phyloP scores from a whole-genome alignment of 37 sponge, comb jelly and placozoan genomes.

The Diacarnus erythraeanus region DNA sequence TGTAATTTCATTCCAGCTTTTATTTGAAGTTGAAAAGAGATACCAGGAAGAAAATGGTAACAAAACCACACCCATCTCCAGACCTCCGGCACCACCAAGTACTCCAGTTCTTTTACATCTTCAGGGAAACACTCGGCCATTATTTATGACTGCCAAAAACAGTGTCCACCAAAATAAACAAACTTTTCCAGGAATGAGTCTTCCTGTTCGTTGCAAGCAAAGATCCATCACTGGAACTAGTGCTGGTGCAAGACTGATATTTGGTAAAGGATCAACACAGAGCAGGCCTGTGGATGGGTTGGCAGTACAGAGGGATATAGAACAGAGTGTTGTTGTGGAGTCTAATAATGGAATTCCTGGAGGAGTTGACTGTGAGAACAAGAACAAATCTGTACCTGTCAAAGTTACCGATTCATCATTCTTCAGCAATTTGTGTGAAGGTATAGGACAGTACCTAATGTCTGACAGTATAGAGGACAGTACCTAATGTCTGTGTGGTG shows the following conservation, averaged over 20 bases:
- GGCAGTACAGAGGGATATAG: background rate
- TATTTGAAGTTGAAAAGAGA: background rate
- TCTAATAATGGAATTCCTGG: background rate
- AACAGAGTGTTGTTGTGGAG: background rate
- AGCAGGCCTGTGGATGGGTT: background rate
- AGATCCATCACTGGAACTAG: background rate
- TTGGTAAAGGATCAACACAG: background rate
- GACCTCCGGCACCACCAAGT: background rate
- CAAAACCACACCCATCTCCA: background rate
- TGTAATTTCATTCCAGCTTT: background rate
- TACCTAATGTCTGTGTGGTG: no score
- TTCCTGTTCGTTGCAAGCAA: background rate
- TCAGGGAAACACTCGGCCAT: background rate
- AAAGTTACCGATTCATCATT: background rate
- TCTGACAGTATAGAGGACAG: no score
- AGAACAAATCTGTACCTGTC: background rate
- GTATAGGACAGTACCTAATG: no score
- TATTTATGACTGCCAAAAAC: no score
- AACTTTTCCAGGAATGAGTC: background rate
- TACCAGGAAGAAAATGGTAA: background rate
- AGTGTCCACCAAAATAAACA: no score
- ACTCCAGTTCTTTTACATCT: background rate
- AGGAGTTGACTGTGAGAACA: background rate
- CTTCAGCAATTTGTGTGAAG: background rate
- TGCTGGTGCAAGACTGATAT: background rate